Percentiles rank a stretch among this genome's conserved stretches.
phyloP scores from a whole-genome alignment of 92 coral and sea anemone genomes.

The Phymanthus crucifer region DNA sequence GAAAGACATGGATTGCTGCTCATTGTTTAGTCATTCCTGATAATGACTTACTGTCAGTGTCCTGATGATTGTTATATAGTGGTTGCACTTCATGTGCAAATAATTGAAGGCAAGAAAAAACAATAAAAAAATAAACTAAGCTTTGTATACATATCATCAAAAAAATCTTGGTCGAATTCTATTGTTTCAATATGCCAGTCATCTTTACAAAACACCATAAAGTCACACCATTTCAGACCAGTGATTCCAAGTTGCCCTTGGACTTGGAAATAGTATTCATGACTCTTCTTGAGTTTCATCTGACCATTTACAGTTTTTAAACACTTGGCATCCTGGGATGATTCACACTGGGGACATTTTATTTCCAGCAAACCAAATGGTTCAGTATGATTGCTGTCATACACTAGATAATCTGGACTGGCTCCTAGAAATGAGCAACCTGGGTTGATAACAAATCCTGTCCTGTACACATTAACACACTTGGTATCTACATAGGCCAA shows the following conservation, averaged over 20 bases:
- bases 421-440: constrained; percentile 51
- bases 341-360: constrained; percentile 23
- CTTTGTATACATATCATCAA: constrained; percentile 32
- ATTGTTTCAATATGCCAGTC: constrained; percentile 55
- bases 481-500: constrained; percentile 20
- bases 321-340: constrained; percentile 32
- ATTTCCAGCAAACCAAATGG: constrained; percentile 42
- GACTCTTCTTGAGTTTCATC: constrained; percentile 26
- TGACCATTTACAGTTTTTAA: constrained; percentile 29
- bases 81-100: not conserved
- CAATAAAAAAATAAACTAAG: constrained; percentile 28
- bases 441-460: constrained; percentile 59
- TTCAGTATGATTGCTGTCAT: constrained; percentile 25
- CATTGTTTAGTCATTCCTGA: not conserved
- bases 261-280: constrained; percentile 42
- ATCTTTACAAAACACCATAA: constrained; percentile 44
- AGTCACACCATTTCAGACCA: constrained; percentile 48
- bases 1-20: too few species aligned
- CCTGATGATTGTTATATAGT: not conserved
- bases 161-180: constrained; percentile 41
- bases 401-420: constrained; percentile 49
- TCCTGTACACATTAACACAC: constrained; percentile 26
- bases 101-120: constrained; percentile 22
- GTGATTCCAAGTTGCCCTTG: constrained; percentile 43
- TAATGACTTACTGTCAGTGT: not conserved